phyloP scores from a whole-genome alignment of 2,113 vertebrate species.

The Pterocles burchelli region DNA sequence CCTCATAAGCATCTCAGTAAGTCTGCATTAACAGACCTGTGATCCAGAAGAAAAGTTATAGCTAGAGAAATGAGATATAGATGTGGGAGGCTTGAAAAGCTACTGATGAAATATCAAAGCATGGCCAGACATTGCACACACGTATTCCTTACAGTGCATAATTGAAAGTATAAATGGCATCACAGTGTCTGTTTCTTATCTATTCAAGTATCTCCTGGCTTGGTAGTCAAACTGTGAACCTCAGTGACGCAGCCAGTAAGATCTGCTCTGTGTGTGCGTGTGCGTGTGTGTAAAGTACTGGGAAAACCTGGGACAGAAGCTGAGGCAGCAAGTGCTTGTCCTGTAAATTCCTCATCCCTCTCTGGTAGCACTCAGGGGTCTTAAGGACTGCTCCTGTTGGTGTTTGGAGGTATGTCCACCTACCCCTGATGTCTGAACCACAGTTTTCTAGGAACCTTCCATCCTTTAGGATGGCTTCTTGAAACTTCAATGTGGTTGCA shows the following conservation, averaged over 20 bases:
- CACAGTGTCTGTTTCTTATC: neutral
- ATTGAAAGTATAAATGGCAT: neutral
- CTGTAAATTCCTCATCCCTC: neutral
- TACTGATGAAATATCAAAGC: neutral
- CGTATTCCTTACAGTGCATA: fast-evolving
- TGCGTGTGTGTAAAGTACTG: neutral
- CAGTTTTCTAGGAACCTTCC: neutral
- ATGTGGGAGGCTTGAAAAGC: neutral
- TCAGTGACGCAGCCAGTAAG: neutral
- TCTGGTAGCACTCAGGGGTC: neutral
- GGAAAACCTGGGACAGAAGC: neutral
- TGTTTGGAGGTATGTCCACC: neutral
- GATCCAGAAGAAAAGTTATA: neutral
- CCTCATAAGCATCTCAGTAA: neutral
- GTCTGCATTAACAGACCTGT: neutral
- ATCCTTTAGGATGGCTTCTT: neutral
- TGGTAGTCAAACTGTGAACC: neutral
- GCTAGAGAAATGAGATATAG: neutral
- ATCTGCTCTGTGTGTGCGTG: neutral
- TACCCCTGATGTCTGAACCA: neutral
- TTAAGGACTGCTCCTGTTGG: neutral
- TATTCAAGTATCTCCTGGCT: neutral
- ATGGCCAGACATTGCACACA: neutral
- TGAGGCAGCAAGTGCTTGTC: neutral
- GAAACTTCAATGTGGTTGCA: neutral